Percentiles rank a stretch among this genome's conserved stretches.
These are phyloP conservation scores for Horisme vitalbata DNA, from an alignment of 2,888 invertebrate genomes.

Conservation along the genomic window DNA sequence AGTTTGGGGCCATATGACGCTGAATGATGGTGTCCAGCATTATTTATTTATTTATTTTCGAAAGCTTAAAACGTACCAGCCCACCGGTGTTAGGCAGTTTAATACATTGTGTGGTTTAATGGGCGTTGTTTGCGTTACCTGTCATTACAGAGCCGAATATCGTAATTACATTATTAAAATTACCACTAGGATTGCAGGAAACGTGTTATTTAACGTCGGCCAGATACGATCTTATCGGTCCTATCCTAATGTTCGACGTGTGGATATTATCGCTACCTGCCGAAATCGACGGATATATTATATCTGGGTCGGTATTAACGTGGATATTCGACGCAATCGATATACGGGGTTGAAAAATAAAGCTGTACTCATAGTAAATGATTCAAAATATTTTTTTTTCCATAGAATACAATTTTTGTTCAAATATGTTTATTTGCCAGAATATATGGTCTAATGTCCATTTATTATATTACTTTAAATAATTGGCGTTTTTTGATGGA, in stretches of 20 bases:
- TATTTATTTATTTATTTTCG: conserved; percentile 26
- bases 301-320: conserved; percentile 23
- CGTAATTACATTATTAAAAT: conserved; percentile 81
- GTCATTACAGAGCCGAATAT: conserved; percentile 72
- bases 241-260: conserved; percentile 78
- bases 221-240: conserved; percentile 76
- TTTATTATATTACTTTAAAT: no score
- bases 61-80: conserved; percentile 49
- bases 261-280: conserved; percentile 79
- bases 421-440: no score
- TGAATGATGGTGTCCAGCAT: no score
- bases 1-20: no score
- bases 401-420: no score
- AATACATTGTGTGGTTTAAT: conserved; percentile 56
- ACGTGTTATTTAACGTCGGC: conserved; percentile 78
- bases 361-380: no score
- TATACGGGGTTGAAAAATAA: conserved; percentile 44
- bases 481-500: no score
- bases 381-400: no score
- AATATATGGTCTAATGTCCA: no score
- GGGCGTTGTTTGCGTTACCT: conserved; percentile 48
- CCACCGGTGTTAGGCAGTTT: conserved; percentile 29
- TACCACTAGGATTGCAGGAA: conserved; percentile 80
- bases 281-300: conserved; percentile 64
- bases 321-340: conserved; percentile 59